Evolutionary conservation across 2,113 vertebrate species (phyloP).

Genomic region (Urocynchramus pylzowi): DNA sequence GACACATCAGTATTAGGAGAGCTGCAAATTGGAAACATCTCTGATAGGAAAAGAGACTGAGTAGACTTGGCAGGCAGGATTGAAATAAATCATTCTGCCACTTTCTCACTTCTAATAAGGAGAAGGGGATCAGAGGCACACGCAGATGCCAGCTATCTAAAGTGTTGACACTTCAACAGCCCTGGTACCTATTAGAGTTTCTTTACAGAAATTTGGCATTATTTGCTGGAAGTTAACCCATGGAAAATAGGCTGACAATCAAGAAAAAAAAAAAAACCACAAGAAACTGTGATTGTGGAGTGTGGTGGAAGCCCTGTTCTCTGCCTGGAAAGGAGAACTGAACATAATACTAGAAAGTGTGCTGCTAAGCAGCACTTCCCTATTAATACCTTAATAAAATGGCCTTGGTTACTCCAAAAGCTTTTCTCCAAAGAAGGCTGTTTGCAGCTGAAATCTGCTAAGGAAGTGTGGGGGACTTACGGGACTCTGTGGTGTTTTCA

Average conservation of each 20-base stretch:
- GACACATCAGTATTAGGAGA: not conserved
- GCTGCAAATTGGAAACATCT: not conserved
- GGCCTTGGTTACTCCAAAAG: not conserved
- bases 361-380: not conserved
- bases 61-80: not conserved
- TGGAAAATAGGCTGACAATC: not conserved
- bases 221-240: not conserved
- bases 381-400: not conserved
- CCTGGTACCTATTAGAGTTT: not conserved
- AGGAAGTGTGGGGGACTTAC: not conserved
- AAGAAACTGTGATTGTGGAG: not conserved
- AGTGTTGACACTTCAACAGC: not conserved
- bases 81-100: conserved; percentile 4
- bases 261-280: not conserved
- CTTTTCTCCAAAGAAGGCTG: not conserved
- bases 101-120: not conserved
- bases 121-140: not conserved
- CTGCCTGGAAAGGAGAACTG: not conserved
- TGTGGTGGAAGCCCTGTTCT: not conserved
- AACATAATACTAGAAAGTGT: not conserved
- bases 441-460: not conserved
- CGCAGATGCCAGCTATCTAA: not conserved
- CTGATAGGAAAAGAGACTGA: not conserved
- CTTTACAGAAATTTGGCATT: not conserved
- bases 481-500: not conserved